Conservation (phyloP, 2,888 invertebrate genomes). For the Halictus ligatus region DNA sequence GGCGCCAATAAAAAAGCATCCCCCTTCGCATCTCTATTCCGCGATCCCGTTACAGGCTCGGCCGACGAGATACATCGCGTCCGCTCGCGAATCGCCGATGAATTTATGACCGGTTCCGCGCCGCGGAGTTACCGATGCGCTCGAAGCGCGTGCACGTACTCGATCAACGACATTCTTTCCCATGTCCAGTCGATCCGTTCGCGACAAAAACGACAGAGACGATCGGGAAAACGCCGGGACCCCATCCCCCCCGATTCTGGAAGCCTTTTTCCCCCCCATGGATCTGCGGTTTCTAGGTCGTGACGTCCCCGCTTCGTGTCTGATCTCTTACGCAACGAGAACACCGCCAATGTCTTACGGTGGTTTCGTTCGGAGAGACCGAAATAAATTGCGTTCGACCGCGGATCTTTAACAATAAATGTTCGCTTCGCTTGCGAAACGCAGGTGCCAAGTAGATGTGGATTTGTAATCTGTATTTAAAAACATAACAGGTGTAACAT, state of each 20-base stretch:
- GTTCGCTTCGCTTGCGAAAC: too few species aligned
- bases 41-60: conserved; percentile 25
- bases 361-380: background rate
- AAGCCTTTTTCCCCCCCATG: conserved; percentile 40
- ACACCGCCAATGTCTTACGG: background rate
- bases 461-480: too few species aligned
- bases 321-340: conserved; percentile 24
- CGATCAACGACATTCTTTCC: conserved; percentile 68
- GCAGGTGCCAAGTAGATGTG: too few species aligned
- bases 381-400: background rate
- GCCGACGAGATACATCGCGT: background rate
- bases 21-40: conserved; percentile 10
- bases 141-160: conserved; percentile 47
- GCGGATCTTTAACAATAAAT: too few species aligned
- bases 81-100: conserved; percentile 21
- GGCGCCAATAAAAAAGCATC: background rate
- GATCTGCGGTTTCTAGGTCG: conserved; percentile 40
- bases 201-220: conserved; percentile 44
- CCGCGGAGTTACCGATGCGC: conserved; percentile 29
- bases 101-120: conserved; percentile 50
- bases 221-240: conserved; percentile 24
- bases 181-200: conserved; percentile 44
- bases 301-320: background rate
- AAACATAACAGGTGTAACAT: too few species aligned
- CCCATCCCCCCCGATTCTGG: conserved; percentile 12